Base-by-base conservation (phyloP, 2,797 vertebrate genomes). In the Tragopan temminckii region DNA sequence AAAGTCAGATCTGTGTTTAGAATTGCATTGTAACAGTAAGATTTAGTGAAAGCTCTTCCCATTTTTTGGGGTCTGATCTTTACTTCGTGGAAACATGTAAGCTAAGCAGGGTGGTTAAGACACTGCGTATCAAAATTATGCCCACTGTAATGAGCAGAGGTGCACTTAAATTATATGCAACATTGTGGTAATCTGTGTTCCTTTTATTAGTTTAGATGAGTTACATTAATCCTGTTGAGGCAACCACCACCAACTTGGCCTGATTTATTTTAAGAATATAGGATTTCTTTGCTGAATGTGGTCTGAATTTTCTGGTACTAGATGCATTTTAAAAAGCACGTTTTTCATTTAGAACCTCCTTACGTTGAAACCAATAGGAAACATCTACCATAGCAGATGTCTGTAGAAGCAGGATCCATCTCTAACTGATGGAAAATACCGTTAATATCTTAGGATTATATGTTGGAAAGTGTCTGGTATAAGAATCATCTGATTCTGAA, bases 331-430 rank as follows among this genome's bases (percentile, higher is more conserved):
- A 77, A 85, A 88, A 83, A 90, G 61, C 67, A 63, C 24, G 18
- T 48, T 85, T 82, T 86, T 25, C 5, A 93, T 88, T 70, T 66
- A 66, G 57, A 36, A 38, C 71, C 35, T 88, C 43, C 72, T 64
- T 46, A 14, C 1, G 2, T 81, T 76, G 59, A 89, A 94, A 58
- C n/a, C 33, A 55, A 2, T 80, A 35, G 61, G 43, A 61, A 48
- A 24, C 46, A 48, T 48, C 46, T 48, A 48, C 23, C 13, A 29
- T 38, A 35, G 18, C 46, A 87, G 86, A 92, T 95, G 95, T 95
- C 40, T 93, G 90, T 88, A 90, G 87, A 80, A 92, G 85, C 90
- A 96, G 93, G 85, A 79, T 94, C 92, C 69, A 57, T 77, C 55
- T 76, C 42, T 81, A n/a, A 85, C 33, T 80, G 85, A 86, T 87